Evolutionary conservation across 2,113 vertebrate genomes (phyloP).

Genomic region (Nerophis lumbriciformis): DNA sequence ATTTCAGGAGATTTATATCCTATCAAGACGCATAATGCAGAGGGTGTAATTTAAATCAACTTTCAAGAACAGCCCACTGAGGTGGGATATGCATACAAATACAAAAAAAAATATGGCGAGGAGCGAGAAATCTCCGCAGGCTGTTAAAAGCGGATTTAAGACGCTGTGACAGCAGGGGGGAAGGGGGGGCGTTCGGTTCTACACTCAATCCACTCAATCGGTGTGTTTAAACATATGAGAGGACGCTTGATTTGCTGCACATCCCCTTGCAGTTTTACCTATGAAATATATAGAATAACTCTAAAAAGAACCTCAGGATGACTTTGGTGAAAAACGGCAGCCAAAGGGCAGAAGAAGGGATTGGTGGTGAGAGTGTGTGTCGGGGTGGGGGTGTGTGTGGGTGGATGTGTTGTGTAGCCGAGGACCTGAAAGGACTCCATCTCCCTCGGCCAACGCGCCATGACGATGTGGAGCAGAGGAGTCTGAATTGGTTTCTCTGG

Average conservation of each 20-base stretch:
- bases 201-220: slow-evolving; percentile 39
- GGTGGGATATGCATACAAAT: slow-evolving; percentile 59
- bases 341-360: slow-evolving; percentile 48
- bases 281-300: slow-evolving; percentile 49
- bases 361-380: slow-evolving; percentile 19
- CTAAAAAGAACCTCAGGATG: slow-evolving; percentile 35
- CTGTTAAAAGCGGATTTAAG: slow-evolving; percentile 52
- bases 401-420: slow-evolving; percentile 34
- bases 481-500: slow-evolving; percentile 65
- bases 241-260: slow-evolving; percentile 40
- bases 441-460: slow-evolving; percentile 67
- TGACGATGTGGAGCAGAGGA: slow-evolving; percentile 58
- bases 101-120: slow-evolving; percentile 14
- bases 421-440: slow-evolving; percentile 66
- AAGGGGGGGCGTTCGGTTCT: slow-evolving; percentile 36
- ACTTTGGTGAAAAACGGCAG: slow-evolving; percentile 19
- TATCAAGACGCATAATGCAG: slow-evolving; percentile 67
- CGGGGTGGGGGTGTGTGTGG: slow-evolving; percentile 14
- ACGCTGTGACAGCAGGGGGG: slow-evolving; percentile 31
- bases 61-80: slow-evolving; percentile 62
- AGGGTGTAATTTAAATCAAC: slow-evolving; percentile 71
- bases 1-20: slow-evolving; percentile 76
- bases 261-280: slow-evolving; percentile 33
- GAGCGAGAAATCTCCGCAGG: slow-evolving; percentile 21
- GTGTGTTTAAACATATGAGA: slow-evolving; percentile 38